Percentiles rank a stretch among this genome's conserved stretches.
These are phyloP conservation scores for Lepidocyrtinus sp. DNA, from an alignment of 2,888 invertebrate genomes.

Conservation along the genomic window DNA sequence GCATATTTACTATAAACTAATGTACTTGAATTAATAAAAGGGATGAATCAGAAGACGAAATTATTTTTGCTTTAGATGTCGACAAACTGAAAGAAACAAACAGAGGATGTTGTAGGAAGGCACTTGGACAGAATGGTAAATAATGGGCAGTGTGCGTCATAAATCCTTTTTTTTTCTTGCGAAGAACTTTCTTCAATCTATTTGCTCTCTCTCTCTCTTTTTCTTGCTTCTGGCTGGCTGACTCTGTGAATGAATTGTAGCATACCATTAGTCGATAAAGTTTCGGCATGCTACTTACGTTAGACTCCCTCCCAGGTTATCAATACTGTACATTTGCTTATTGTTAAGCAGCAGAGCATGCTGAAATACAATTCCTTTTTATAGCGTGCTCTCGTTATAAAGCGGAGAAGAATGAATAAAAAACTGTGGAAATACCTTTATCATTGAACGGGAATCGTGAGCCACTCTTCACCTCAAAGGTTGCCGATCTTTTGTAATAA, in stretches of 20 bases:
- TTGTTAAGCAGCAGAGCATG: slow-evolving; percentile 6
- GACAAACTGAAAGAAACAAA: slow-evolving; percentile 41
- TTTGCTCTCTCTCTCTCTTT: slow-evolving; percentile 4
- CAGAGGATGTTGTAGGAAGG: slow-evolving; percentile 26
- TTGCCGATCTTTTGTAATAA: slow-evolving; percentile 61
- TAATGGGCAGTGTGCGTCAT: slow-evolving; percentile 53
- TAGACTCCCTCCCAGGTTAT: slow-evolving; percentile 51
- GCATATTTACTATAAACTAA: background rate
- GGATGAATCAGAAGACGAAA: background rate
- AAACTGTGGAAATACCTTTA: background rate
- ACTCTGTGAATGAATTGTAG: slow-evolving; percentile 46
- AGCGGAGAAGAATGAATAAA: background rate
- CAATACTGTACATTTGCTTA: slow-evolving; percentile 37
- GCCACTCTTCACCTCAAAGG: slow-evolving; percentile 54
- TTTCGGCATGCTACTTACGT: slow-evolving; percentile 51
- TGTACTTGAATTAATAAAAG: slow-evolving; percentile 1
- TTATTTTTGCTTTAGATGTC: slow-evolving; percentile 11
- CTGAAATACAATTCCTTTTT: slow-evolving; percentile 23
- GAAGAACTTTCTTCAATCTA: slow-evolving; percentile 12
- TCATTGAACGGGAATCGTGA: slow-evolving; percentile 58
- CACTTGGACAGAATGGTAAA: slow-evolving; percentile 41
- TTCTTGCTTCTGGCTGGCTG: slow-evolving; percentile 3
- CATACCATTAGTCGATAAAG: slow-evolving; percentile 46
- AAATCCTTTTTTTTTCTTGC: slow-evolving; percentile 44
- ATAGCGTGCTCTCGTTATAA: background rate